These are phyloP conservation scores for Leucoraja ocellata DNA, from an alignment of 2,797 vertebrate genomes.

Conservation along the genomic window DNA sequence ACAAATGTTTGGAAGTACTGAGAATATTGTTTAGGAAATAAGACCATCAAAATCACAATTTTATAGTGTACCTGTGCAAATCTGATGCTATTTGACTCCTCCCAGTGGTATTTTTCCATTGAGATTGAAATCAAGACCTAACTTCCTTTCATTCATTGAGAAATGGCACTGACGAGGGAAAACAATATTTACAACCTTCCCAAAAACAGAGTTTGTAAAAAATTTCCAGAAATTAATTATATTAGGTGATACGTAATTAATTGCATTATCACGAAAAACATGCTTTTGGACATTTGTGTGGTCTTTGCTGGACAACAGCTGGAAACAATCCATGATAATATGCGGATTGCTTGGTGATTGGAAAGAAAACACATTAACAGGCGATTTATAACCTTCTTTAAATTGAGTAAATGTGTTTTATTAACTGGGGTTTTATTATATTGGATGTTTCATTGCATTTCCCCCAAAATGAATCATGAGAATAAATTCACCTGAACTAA, in stretches of 20 bases:
- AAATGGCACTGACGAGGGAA: neutral
- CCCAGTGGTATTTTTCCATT: neutral
- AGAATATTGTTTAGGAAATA: neutral
- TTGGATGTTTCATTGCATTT: neutral
- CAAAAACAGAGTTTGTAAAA: too few relatives aligned
- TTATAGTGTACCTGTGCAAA: neutral
- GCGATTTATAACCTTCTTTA: neutral
- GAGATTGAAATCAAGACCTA: neutral
- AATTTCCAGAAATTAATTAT: too few relatives aligned
- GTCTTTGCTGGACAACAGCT: neutral
- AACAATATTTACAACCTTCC: neutral
- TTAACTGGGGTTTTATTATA: neutral
- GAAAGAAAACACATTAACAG: neutral
- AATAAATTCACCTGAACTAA: neutral
- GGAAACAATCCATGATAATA: slow-evolving; percentile 1
- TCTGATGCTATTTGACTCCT: neutral
- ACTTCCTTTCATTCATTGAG: neutral
- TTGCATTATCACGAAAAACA: neutral
- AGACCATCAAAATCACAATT: neutral
- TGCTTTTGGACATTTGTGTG: neutral
- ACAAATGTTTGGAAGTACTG: neutral
- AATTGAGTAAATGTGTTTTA: neutral
- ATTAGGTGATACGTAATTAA: neutral
- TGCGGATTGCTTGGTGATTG: slow-evolving; percentile 6
- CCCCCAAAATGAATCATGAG: neutral